phyloP scores from a whole-genome alignment of 2,888 invertebrate species.

The Hemicrepidius hirtus region DNA sequence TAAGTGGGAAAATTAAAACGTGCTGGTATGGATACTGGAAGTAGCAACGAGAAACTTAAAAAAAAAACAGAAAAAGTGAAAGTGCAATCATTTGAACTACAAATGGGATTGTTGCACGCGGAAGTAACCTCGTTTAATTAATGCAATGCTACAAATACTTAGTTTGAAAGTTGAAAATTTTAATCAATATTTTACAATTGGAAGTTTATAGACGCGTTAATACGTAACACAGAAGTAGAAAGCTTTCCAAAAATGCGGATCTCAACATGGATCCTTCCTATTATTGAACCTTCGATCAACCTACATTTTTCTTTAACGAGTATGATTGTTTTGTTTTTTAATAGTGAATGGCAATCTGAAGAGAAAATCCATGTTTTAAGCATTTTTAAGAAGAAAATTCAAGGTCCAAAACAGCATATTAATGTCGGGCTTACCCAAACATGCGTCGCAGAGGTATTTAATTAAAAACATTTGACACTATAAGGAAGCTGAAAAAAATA shows the following conservation, averaged over 20 bases:
- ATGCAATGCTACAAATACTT: constrained; percentile 3
- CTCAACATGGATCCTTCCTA: background rate
- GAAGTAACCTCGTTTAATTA: constrained; percentile 17
- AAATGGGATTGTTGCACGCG: constrained; percentile 15
- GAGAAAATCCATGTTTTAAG: no score
- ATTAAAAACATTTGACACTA: no score
- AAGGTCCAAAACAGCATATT: no score
- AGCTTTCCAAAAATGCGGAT: no score
- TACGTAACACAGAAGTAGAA: no score
- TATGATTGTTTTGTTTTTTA: no score
- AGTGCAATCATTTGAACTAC: constrained; percentile 2
- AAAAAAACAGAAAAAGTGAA: constrained; percentile 8
- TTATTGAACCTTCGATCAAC: background rate
- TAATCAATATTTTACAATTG: background rate
- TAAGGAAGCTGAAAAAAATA: background rate
- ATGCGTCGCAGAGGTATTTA: no score
- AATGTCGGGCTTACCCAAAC: no score
- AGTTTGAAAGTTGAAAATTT: constrained; percentile 4
- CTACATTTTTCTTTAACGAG: no score
- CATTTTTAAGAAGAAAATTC: no score
- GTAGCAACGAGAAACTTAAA: background rate
- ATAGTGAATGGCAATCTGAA: no score
- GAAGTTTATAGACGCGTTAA: background rate
- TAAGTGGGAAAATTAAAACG: background rate
- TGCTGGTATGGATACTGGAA: background rate